phyloP scores from a whole-genome alignment of 2,113 vertebrate species.

The Lonchura striata region DNA sequence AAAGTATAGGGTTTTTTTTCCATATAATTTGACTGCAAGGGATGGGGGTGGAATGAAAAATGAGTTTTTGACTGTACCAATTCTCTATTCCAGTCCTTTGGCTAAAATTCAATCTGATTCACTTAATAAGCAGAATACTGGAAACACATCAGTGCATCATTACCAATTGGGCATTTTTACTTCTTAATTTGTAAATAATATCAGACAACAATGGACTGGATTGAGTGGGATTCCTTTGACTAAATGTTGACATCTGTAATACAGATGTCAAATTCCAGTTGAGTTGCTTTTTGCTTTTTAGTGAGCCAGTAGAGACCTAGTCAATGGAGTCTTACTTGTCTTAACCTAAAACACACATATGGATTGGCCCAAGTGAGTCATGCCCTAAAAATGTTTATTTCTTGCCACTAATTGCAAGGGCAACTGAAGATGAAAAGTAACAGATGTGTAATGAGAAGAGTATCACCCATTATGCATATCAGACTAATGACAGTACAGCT shows the following conservation, averaged over 20 bases:
- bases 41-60: background rate
- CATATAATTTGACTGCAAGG: background rate
- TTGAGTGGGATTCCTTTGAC: background rate
- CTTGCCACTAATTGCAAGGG: background rate
- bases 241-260: background rate
- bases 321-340: background rate
- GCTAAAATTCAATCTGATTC: background rate
- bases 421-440: background rate
- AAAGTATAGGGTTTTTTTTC: background rate
- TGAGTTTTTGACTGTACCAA: background rate
- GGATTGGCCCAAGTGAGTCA: background rate
- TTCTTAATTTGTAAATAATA: background rate
- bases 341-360: background rate
- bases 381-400: background rate
- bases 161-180: background rate
- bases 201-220: background rate
- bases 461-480: background rate
- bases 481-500: background rate
- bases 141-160: background rate
- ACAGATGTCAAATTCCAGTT: background rate
- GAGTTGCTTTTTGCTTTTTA: background rate
- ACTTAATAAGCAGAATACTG: background rate
- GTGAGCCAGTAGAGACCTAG: background rate
- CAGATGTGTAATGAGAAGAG: background rate
- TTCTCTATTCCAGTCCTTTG: background rate